Percentiles rank a stretch among this genome's conserved stretches.
phyloP scores from a whole-genome alignment of 2,113 vertebrate genomes.

The Recurvirostra avosetta region DNA sequence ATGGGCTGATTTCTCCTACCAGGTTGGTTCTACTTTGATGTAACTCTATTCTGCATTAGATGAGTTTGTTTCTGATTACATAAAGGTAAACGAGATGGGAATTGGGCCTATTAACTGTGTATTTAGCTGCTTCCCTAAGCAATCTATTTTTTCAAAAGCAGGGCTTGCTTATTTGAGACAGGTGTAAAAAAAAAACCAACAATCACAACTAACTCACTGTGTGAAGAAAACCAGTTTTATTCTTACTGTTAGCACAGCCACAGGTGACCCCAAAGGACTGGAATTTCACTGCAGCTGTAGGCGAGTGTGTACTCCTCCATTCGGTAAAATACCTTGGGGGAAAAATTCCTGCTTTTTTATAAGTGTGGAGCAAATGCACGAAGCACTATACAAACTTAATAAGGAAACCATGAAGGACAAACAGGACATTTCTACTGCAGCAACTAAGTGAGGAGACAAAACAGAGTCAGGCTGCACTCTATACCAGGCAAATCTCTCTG shows the following conservation, averaged over 20 bases:
- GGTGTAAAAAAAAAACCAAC: too few species aligned
- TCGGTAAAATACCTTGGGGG: not conserved
- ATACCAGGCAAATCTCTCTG: not conserved
- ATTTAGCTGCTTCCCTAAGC: not conserved
- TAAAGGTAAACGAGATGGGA: not conserved
- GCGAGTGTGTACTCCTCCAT: not conserved
- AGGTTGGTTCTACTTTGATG: not conserved
- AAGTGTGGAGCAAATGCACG: not conserved
- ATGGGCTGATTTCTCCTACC: not conserved
- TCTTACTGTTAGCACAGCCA: not conserved
- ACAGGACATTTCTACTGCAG: not conserved
- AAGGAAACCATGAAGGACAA: not conserved
- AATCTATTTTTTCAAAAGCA: not conserved
- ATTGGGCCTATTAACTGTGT: not conserved
- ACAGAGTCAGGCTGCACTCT: not conserved
- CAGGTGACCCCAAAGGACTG: not conserved
- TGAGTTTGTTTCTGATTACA: not conserved
- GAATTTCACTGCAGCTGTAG: not conserved
- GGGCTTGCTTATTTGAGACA: not conserved
- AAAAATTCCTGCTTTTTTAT: not conserved
- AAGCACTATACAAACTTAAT: not conserved
- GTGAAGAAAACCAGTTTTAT: not conserved
- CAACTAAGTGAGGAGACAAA: not conserved
- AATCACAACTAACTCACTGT: not conserved
- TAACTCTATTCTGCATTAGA: not conserved